Percentiles rank a stretch among this genome's conserved stretches.
These are phyloP conservation scores for Capromys pilorides DNA, from an alignment of 2,797 vertebrate species.

Conservation along the genomic window DNA sequence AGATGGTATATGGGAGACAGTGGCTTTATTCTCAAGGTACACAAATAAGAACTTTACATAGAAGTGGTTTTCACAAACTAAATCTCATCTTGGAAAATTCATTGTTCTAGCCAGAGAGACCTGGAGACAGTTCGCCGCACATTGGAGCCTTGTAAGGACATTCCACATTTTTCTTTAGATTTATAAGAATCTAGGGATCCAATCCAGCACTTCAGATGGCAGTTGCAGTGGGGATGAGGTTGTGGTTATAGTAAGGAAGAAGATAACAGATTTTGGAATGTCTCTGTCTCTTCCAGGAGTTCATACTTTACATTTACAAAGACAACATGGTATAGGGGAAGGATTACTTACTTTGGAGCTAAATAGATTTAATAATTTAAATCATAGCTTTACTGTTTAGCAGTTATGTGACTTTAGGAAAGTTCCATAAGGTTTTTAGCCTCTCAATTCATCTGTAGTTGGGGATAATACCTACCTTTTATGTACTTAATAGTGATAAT, in stretches of 20 bases:
- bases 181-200: not conserved
- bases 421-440: not conserved
- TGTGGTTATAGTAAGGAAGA: constrained; percentile 14
- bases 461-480: constrained; percentile 39
- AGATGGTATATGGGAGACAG: not conserved
- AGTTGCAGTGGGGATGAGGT: not conserved
- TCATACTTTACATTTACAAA: constrained; percentile 33
- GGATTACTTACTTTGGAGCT: not conserved
- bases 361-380: constrained; percentile 44
- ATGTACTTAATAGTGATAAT: constrained; percentile 15
- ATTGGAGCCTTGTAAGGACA: not conserved
- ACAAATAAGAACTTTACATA: constrained; percentile 26
- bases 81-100: not conserved
- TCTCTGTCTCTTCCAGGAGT: not conserved
- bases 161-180: constrained; percentile 55
- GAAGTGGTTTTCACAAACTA: constrained; percentile 43
- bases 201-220: not conserved
- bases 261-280: constrained; percentile 11
- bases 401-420: constrained; percentile 44
- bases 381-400: not conserved
- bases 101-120: not conserved
- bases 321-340: constrained; percentile 10
- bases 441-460: constrained; percentile 11
- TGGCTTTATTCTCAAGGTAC: constrained; percentile 34
- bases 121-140: not conserved